Base-by-base conservation (phyloP, 2,888 invertebrate species). In the Melanophora roralis region DNA sequence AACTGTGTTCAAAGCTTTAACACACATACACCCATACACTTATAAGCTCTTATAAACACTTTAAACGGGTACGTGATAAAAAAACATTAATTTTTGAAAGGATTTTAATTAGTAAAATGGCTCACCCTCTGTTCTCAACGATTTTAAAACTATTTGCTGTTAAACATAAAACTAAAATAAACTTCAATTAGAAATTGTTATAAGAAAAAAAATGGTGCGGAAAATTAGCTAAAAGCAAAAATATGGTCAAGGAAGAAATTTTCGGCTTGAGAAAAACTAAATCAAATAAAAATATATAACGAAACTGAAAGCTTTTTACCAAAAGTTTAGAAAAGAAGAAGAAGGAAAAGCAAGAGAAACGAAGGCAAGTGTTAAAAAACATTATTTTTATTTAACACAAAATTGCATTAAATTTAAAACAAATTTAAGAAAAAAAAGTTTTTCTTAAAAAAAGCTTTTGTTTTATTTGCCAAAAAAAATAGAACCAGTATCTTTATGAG, bases 1-100 rank as follows among this genome's bases (percentile, higher is more conserved):
- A 88, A 86, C 85, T 81, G 78, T 78, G 59, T 55, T 27, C 51
- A 49, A 40, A 27, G 49, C 38, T 32, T 9, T 19, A 23, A 43
- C 12, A 36, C n/a, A 38, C 19, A 38, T 19, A 9, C 14, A 32
- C 38, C 19, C 14, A 16, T 11, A 38, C 7, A 23, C 16, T 45
- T 12, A 32, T n/a, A 69, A 12, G 21, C 38, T 1, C 16, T 4
- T 5, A 23, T 5, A 12, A 7, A n/a, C n/a, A 19, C 2, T 5
- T 4, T 14, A 7, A 12, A 32, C 49, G 19, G 11, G n/a, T n/a
- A 23, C 51, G 7, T 34, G 32, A 21, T 40, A 9, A 64, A 27
- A 60, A 45, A 64, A 78, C 51, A 36, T 73, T 76, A 57, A 65
- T 80, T 73, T 74, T 68, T 64, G 76, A 80, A 80, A 80, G 76